Percentiles rank a stretch among this genome's conserved stretches.
Evolutionary conservation across 23 tunicate genomes (phyloP).

Genomic region (Clavelina lepadiformis): DNA sequence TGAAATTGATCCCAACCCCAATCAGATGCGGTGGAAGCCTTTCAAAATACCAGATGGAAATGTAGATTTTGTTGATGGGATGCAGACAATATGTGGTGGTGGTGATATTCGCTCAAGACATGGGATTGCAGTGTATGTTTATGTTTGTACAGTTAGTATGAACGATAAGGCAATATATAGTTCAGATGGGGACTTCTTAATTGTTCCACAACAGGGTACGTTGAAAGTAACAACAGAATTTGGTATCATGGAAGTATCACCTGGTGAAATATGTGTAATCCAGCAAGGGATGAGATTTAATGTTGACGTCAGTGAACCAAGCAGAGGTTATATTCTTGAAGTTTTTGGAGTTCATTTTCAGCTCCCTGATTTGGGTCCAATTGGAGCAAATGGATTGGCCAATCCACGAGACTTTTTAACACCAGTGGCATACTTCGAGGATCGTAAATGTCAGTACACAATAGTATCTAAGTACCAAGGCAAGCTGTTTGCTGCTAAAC

Average conservation of each 20-base stretch:
- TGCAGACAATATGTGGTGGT: constrained; percentile 70
- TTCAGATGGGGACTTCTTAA: constrained; percentile 72
- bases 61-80: constrained; percentile 70
- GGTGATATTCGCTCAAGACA: constrained; percentile 57
- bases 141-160: constrained; percentile 61
- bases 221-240: constrained; percentile 62
- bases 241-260: constrained; percentile 48
- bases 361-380: constrained; percentile 86
- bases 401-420: constrained; percentile 83
- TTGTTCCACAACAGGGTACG: constrained; percentile 79
- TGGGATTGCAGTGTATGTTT: constrained; percentile 69
- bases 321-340: constrained; percentile 73
- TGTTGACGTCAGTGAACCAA: constrained; percentile 53
- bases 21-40: constrained; percentile 86
- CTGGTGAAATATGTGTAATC: constrained; percentile 73
- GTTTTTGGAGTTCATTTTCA: constrained; percentile 56
- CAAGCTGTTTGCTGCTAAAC: constrained; percentile 49
- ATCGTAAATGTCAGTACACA: constrained; percentile 21
- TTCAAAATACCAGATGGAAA: constrained; percentile 34
- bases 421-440: constrained; percentile 64
- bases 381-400: constrained; percentile 90
- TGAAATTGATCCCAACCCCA: constrained; percentile 62
- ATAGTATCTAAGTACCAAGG: constrained; percentile 68
- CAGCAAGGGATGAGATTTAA: constrained; percentile 61
- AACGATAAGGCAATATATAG: constrained; percentile 55